Percentiles rank a stretch among this genome's conserved stretches.
These are phyloP conservation scores for Yoshiicerus persimilis DNA, from an alignment of 1,140 invertebrate species.

Conservation along the genomic window DNA sequence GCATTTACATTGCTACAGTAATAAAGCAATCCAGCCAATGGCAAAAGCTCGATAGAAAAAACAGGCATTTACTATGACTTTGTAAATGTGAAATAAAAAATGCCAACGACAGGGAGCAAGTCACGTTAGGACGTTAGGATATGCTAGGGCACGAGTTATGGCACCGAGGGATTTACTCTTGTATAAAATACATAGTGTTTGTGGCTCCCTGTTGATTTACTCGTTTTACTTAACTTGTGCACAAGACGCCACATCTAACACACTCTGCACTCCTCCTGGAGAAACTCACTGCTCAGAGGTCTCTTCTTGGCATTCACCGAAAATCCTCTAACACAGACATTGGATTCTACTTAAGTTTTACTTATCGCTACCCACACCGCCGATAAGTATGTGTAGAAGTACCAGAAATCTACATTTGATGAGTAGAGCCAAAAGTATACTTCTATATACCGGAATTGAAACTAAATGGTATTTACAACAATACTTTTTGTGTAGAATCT, in stretches of 20 bases:
- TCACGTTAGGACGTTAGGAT: background rate
- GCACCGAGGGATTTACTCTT: background rate
- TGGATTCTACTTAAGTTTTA: background rate
- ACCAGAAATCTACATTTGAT: too few species aligned
- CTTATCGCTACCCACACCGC: background rate
- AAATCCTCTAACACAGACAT: background rate
- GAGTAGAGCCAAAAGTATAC: too few species aligned
- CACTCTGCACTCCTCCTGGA: background rate
- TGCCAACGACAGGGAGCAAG: background rate
- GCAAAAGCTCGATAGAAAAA: background rate
- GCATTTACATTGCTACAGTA: background rate
- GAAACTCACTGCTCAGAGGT: background rate
- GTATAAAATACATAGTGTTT: background rate
- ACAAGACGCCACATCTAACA: background rate
- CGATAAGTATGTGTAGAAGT: too few species aligned
- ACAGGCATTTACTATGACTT: background rate
- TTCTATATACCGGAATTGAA: too few species aligned
- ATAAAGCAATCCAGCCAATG: background rate
- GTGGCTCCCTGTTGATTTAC: slow-evolving; percentile 11
- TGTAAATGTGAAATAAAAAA: slow-evolving; percentile 4
- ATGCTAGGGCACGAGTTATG: slow-evolving; percentile 2
- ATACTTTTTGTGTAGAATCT: too few species aligned
- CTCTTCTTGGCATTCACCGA: background rate
- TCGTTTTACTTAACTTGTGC: background rate
- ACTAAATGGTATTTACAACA: too few species aligned